These are phyloP conservation scores for Paraescarpia echinospica DNA, from an alignment of 1,140 invertebrate species.

Conservation along the genomic window DNA sequence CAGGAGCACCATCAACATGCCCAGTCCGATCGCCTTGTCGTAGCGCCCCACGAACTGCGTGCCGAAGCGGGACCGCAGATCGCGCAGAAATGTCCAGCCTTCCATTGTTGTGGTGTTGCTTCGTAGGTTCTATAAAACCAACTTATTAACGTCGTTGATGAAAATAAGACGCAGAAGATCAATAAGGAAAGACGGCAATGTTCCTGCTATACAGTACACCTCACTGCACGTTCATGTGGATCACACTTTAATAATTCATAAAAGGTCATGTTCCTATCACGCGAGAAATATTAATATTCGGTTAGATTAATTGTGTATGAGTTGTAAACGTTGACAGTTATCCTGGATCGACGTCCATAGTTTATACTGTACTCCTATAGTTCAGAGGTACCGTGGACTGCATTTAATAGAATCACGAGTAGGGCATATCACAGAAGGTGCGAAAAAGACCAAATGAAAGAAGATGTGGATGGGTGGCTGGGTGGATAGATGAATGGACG, in stretches of 20 bases:
- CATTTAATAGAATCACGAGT: no score
- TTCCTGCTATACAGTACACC: not conserved
- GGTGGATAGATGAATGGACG: no score
- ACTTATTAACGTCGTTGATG: not conserved
- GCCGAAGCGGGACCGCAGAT: slow-evolving; percentile 5
- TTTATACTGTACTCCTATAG: not conserved
- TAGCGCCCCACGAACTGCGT: slow-evolving; percentile 11
- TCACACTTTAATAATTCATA: not conserved
- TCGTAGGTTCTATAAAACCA: not conserved
- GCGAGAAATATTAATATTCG: no score
- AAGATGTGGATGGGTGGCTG: no score
- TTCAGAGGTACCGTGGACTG: no score
- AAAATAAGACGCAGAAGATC: not conserved
- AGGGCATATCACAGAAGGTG: no score
- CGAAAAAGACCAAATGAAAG: no score
- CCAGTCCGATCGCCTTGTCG: slow-evolving; percentile 11
- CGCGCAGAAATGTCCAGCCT: not conserved
- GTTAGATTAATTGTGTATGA: not conserved
- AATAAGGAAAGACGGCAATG: not conserved
- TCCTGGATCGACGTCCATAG: not conserved
- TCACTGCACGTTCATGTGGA: not conserved
- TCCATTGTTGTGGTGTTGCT: not conserved
- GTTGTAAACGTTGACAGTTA: not conserved
- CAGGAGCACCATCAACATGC: not conserved
- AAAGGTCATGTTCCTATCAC: not conserved